Evolutionary conservation across 1,140 invertebrate genomes (phyloP), one percentile per base, ranked within the genome.

Genomic region (Hyles vespertilio): DNA sequence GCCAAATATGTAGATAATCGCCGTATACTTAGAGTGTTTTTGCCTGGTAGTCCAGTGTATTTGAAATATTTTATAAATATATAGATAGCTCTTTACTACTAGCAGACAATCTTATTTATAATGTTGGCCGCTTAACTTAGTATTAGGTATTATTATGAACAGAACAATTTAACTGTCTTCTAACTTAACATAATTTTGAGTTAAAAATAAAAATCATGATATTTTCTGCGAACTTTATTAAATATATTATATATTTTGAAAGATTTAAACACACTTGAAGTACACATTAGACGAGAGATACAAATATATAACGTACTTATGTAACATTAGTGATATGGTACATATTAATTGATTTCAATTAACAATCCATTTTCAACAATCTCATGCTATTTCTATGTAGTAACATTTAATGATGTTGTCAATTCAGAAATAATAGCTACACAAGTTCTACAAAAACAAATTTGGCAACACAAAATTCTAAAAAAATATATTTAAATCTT

Each of bases 191-290:
- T 22, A 22, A 22, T 22, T 22, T 22, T 1, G 1, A 22, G 22
- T 22, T 2, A 2, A 51, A 62, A 49, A 61, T 45, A 59, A 63
- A 58, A 58, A 51, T 52, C 51, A 51, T 40, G 8, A 53, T 12
- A 5, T 64, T 66, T 65, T 63, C 51, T 65, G 65, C 54, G 63
- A 74, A 74, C 57, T 69, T 72, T 68, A 72, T 69, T 74, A 70
- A 71, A 65, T 63, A 47, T 65, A 40, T 66, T 57, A 63, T 59
- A 61, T 63, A 53, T 52, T 69, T 68, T 65, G 40, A 62, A 69
- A 62, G 54, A 61, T 69, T 71, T 33, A 62, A 68, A 70, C 60
- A 58, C 61, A 64, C 63, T 48, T 48, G 6, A 40, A 43, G 11
- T 63, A 70, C 52, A 68, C 34, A 53, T 33, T 58, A 61, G 61